Base-by-base conservation (phyloP, 2,888 invertebrate genomes). In the Selenia dentaria region DNA sequence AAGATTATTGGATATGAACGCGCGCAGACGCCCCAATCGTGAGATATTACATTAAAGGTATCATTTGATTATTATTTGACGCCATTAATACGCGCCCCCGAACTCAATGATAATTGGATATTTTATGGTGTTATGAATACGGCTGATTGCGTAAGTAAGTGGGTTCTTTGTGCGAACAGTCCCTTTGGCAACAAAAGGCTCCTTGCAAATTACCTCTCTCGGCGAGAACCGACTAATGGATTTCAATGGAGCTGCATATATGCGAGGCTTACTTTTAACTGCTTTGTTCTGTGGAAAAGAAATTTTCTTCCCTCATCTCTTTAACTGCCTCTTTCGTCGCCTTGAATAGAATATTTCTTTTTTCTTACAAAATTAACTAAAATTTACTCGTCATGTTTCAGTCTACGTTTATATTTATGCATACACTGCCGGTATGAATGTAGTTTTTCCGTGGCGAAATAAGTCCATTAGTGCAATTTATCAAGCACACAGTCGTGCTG, bases 231-330 rank as follows among this genome's bases (percentile, higher is more conserved):
- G 69, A 74, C 80, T 86, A 87, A 87, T 87, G 87, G 85, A 78
- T 87, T 86, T 83, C 78, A 85, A 83, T 80, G 75, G 78, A 78
- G 83, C 70, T 83, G 80, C 85, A 84, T 79, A 75, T 80, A 78
- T 76, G 78, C 62, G 66, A 77, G 77, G 83, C 80, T 77, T 74
- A 76, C 68, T 76, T 78, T 81, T 76, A 77, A 85, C 81, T 73
- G 77, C 83, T 83, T 87, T 86, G 84, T 86, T 84, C 83, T 75
- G 62, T 56, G 74, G 61, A 74, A 84, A 85, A 83, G 83, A 83
- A 84, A 83, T 81, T 83, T 79, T 65, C 74, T 70, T 76, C 74
- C 62, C 70, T 69, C 72, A 72, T 82, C 78, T 75, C 69, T 81
- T 80, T 76, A 67, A 71, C 59, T 57, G 54, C 71, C 65, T 73